Evolutionary conservation across 37 sponge, comb jelly and placozoan species (phyloP).

Genomic region (Chondrilla cf. caribensis): DNA sequence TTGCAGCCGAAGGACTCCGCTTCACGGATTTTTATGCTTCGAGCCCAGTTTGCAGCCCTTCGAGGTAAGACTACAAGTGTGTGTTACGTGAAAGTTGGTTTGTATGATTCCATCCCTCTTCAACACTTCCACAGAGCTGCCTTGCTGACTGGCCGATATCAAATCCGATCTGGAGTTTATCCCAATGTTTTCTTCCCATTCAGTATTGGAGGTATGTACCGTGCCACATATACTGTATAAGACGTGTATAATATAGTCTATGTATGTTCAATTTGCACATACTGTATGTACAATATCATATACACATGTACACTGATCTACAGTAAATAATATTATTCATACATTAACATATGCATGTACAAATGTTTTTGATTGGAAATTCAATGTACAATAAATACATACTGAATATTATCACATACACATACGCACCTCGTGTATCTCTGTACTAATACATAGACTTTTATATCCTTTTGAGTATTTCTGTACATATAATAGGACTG

Average conservation of each 20-base stretch:
- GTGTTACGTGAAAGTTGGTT: too few species aligned
- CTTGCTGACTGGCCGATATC: constrained; percentile 67
- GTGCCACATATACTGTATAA: too few species aligned
- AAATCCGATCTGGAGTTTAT: constrained; percentile 56
- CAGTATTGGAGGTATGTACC: constrained; percentile 47
- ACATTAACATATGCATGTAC: background rate
- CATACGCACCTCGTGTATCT: too few species aligned
- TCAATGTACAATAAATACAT: too few species aligned
- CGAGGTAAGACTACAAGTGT: constrained; percentile 24
- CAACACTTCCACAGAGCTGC: constrained; percentile 39
- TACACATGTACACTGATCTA: too few species aligned
- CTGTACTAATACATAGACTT: too few species aligned
- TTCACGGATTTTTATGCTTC: constrained; percentile 54
- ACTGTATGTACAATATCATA: too few species aligned
- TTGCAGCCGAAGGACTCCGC: constrained; percentile 42
- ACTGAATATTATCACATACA: too few species aligned
- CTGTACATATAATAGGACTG: too few species aligned
- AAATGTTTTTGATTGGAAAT: too few species aligned
- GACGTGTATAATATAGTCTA: background rate
- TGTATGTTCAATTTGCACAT: background rate
- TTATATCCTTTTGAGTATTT: too few species aligned
- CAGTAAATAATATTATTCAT: background rate
- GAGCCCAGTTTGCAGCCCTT: constrained; percentile 52
- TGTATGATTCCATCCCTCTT: background rate
- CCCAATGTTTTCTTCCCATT: constrained; percentile 50